Percentiles rank a stretch among this genome's conserved stretches.
Evolutionary conservation across 2,797 vertebrate genomes (phyloP).

Genomic region (Eulemur albifrons): DNA sequence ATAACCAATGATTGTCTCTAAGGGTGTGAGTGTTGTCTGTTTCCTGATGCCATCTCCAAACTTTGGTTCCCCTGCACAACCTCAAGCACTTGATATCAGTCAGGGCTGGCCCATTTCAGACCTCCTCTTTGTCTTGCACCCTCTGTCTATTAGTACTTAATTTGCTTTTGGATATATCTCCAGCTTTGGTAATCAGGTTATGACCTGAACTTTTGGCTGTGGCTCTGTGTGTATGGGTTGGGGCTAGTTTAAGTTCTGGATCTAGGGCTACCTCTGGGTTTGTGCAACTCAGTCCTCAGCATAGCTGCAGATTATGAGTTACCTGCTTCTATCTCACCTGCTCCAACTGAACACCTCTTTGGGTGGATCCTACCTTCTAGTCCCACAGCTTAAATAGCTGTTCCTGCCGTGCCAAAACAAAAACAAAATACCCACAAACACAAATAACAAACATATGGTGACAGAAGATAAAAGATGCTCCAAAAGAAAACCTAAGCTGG

Average conservation of each 20-base stretch:
- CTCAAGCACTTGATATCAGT: background rate
- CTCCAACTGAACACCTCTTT: background rate
- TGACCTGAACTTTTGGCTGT: background rate
- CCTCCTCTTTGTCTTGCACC: background rate
- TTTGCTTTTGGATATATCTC: background rate
- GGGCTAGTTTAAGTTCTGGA: background rate
- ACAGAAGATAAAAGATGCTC: background rate
- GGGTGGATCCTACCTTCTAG: background rate
- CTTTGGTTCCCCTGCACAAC: too few species aligned
- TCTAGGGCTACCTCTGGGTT: too few species aligned
- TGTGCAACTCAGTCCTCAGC: background rate
- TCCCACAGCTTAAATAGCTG: background rate
- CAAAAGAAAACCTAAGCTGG: background rate
- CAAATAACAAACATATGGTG: too few species aligned
- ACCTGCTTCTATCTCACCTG: background rate
- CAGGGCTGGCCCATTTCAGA: background rate
- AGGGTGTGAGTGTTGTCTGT: background rate
- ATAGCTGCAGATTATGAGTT: background rate
- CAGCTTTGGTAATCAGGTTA: background rate
- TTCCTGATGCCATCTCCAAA: background rate
- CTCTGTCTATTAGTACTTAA: background rate
- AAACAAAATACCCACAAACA: background rate
- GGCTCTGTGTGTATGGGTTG: background rate
- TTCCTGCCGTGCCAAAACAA: background rate
- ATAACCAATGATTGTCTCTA: background rate